A percentile compares a stretch with the other conserved stretches of the same genome.
Evolutionary conservation across 2,888 invertebrate genomes (phyloP).

Genomic region (Drosophila anomalipes): DNA sequence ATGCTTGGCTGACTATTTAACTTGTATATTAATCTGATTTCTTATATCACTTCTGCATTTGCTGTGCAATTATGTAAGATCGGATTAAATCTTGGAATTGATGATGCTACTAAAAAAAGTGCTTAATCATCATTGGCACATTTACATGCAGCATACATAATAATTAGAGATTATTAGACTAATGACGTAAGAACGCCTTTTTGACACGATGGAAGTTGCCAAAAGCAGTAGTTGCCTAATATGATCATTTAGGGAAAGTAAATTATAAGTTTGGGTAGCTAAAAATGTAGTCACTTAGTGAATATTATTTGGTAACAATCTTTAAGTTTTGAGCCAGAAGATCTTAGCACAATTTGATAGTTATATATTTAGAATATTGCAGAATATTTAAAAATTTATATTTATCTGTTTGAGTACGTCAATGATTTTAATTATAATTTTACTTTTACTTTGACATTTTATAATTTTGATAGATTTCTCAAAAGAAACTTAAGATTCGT

Average conservation of each 20-base stretch:
- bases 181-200: neutral
- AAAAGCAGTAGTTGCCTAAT: neutral
- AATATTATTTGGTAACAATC: neutral
- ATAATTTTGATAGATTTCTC: no score
- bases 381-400: no score
- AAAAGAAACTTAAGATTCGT: neutral
- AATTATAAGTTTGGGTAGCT: neutral
- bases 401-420: no score
- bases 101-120: neutral
- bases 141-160: neutral
- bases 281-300: neutral
- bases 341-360: neutral
- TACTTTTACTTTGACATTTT: no score
- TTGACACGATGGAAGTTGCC: neutral
- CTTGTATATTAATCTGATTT: slow-evolving; percentile 48
- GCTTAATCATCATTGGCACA: neutral
- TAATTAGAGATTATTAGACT: neutral
- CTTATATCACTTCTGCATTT: slow-evolving; percentile 50
- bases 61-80: slow-evolving; percentile 33
- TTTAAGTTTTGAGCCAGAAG: neutral
- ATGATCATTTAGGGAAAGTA: neutral
- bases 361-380: neutral
- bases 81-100: neutral
- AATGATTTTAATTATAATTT: no score
- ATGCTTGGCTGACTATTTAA: slow-evolving; percentile 53